Evolutionary conservation across 2,888 invertebrate species (phyloP).

Genomic region (Drosophila niveifrons): DNA sequence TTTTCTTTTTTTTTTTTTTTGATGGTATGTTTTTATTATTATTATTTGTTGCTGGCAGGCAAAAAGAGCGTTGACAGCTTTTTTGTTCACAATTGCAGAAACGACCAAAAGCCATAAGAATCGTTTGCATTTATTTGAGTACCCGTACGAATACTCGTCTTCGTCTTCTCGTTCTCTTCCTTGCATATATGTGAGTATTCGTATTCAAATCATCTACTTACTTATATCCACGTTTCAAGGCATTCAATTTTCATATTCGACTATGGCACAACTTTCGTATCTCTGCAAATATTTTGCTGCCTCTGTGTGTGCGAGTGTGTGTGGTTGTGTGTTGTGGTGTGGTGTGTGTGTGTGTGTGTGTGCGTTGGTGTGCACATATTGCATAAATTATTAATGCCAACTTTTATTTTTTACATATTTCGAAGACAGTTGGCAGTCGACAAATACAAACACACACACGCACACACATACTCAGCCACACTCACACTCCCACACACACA

Average conservation of each 20-base stretch:
- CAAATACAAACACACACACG: constrained; percentile 55
- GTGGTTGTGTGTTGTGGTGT: constrained; percentile 8
- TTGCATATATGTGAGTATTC: constrained; percentile 18
- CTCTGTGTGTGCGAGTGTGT: constrained; percentile 23
- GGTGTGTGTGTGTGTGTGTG: constrained; percentile 13
- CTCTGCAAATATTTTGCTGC: constrained; percentile 59
- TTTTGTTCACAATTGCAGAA: constrained; percentile 66
- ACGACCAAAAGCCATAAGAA: constrained; percentile 53
- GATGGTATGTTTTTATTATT: constrained; percentile 1
- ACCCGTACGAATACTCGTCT: constrained; percentile 29
- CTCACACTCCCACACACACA: constrained; percentile 2
- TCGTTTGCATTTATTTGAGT: constrained; percentile 59
- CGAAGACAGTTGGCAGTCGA: constrained; percentile 77
- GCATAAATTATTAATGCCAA: constrained; percentile 79
- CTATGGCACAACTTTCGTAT: constrained; percentile 35
- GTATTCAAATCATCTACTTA: constrained; percentile 64
- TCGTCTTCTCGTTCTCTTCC: neutral
- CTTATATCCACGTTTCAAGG: constrained; percentile 64
- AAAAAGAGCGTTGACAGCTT: constrained; percentile 66
- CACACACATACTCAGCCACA: neutral
- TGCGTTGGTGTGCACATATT: constrained; percentile 62
- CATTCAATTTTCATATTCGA: constrained; percentile 74
- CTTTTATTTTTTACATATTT: constrained; percentile 80
- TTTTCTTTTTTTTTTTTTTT: neutral
- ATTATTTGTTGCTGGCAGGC: constrained; percentile 26